Evolutionary conservation across 2,888 invertebrate species (phyloP).

Genomic region (Pseudococcus longispinus): DNA sequence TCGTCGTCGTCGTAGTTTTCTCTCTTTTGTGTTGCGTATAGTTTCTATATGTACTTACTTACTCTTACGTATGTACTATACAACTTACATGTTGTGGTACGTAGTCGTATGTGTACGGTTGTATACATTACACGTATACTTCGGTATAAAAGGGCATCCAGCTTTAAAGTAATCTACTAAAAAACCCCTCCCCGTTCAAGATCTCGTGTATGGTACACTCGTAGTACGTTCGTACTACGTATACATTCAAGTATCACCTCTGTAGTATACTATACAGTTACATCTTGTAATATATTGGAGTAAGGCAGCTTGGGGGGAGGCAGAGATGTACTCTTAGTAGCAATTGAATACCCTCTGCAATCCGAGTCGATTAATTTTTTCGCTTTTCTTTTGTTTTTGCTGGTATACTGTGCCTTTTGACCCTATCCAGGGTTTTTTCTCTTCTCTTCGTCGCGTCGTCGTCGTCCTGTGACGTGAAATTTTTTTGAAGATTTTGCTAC

Average conservation of each 20-base stretch:
- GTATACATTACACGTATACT: background rate
- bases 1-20: background rate
- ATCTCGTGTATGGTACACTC: no score
- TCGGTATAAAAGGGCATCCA: conserved; percentile 18
- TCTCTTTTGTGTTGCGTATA: background rate
- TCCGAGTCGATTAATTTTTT: background rate
- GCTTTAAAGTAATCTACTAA: conserved; percentile 37
- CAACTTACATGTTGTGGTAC: background rate
- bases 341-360: background rate
- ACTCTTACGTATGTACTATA: background rate
- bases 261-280: background rate
- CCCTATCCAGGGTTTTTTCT: no score
- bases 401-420: no score
- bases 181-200: background rate
- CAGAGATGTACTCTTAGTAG: background rate
- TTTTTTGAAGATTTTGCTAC: no score
- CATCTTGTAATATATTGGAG: background rate
- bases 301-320: background rate
- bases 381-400: background rate
- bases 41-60: background rate
- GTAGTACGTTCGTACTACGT: background rate
- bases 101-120: background rate
- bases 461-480: no score
- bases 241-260: background rate
- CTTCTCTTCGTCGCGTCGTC: no score